Conservation (phyloP, 2,113 vertebrate genomes). For the Tylochromis polylepis region DNA sequence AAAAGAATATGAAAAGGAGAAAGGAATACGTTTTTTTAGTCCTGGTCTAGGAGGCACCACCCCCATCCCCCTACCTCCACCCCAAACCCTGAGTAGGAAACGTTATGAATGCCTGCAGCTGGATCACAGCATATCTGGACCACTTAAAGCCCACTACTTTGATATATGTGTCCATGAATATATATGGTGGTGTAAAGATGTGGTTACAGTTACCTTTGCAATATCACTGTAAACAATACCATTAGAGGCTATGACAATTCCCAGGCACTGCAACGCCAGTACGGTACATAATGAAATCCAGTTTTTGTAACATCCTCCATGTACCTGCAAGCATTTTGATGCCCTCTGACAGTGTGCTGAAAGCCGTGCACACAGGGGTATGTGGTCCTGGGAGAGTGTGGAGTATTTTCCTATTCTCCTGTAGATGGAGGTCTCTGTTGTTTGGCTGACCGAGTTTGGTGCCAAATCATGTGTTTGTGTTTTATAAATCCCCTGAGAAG, state of each 20-base stretch:
- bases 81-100: neutral
- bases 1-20: neutral
- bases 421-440: neutral
- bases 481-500: conserved; percentile 38
- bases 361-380: neutral
- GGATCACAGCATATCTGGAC: too few species aligned
- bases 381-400: neutral
- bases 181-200: neutral
- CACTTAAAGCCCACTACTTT: neutral
- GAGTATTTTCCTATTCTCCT: neutral
- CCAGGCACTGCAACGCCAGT: neutral
- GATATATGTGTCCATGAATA: neutral
- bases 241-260: neutral
- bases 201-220: neutral
- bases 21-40: neutral
- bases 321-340: neutral
- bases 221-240: neutral
- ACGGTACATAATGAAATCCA: neutral
- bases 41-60: neutral
- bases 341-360: neutral
- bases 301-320: neutral
- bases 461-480: conserved; percentile 47
- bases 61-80: neutral
- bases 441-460: neutral
- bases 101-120: neutral